Conservation (phyloP, 2,113 vertebrate genomes). For the Pangasianodon hypophthalmus region DNA sequence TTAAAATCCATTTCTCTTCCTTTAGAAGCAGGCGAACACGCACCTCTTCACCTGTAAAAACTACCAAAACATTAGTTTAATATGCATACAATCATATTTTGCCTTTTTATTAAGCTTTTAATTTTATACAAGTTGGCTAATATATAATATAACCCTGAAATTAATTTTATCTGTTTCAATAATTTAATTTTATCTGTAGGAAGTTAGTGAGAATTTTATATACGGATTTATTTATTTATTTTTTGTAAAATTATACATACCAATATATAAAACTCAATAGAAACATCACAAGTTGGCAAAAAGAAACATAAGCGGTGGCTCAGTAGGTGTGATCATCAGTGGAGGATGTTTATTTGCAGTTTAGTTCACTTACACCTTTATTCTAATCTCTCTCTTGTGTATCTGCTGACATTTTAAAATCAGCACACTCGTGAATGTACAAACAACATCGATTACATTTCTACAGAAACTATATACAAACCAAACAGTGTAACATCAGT, state of each 20-base stretch:
- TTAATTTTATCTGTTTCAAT: neutral
- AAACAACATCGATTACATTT: neutral
- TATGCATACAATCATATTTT: neutral
- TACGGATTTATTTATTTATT: too few relatives aligned
- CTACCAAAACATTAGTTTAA: neutral
- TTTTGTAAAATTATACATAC: neutral
- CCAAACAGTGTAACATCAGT: neutral
- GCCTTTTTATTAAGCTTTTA: neutral
- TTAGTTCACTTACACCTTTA: neutral
- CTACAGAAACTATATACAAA: neutral
- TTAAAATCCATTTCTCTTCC: neutral
- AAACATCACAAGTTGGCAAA: neutral
- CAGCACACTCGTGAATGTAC: neutral
- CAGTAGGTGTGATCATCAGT: neutral
- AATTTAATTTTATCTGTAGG: neutral
- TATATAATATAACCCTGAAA: neutral
- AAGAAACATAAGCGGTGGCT: neutral
- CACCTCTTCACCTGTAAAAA: neutral
- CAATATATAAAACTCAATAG: neutral
- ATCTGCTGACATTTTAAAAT: neutral
- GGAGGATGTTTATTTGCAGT: constrained; percentile 14
- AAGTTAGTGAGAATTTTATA: neutral
- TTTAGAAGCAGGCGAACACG: neutral
- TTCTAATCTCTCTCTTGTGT: neutral
- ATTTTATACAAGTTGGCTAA: neutral